Evolutionary conservation across 2,113 vertebrate species (phyloP), one percentile per base, ranked within the genome.

Genomic region (Oenanthe oenanthe): DNA sequence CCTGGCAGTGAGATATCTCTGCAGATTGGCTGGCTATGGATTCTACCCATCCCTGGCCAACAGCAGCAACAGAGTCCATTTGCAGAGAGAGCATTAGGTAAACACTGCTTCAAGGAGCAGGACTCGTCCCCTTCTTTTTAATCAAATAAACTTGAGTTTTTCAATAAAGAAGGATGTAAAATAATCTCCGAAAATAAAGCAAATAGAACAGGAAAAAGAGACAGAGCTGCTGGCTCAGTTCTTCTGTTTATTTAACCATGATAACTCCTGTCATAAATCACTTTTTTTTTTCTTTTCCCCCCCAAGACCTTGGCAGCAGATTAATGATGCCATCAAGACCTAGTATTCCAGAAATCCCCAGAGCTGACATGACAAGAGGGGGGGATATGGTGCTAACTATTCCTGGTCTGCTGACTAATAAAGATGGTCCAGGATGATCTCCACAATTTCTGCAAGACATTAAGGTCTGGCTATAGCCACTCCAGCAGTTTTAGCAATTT

Each of bases 141-240:
- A 32, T 54, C 8, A 82, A 94, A 81, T 17, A 89, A 79, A 79
- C 57, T 45, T 86, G 83, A 92, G 45, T 63, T 94, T 97, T 96
- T 96, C 74, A 94, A 42, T 96, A 97, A 95, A 94, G 87, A 89
- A 93, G 74, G 51, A 93, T 92, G 68, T 93, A 94, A 94, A 97
- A 94, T 95, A 85, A 91, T 95, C 89, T 94, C 88, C 86, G 77
- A 91, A 79, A 88, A 70, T 40, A 16, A 17, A 95, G 40, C 63
- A 86, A 78, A 90, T 20, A 80, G 87, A 50, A 58, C 78, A 83
- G 89, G 75, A 79, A 71, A 94, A 75, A 45, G 71, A 89, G 95
- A 88, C 82, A 92, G 86, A 81, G 76, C 91, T 96, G 92, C 58
- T 95, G 75, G 50, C 82, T 97, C 92, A 92, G 85, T 86, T 76